These are phyloP conservation scores for Pomatostomus ruficeps DNA, from an alignment of 2,113 vertebrate species.

Conservation along the genomic window DNA sequence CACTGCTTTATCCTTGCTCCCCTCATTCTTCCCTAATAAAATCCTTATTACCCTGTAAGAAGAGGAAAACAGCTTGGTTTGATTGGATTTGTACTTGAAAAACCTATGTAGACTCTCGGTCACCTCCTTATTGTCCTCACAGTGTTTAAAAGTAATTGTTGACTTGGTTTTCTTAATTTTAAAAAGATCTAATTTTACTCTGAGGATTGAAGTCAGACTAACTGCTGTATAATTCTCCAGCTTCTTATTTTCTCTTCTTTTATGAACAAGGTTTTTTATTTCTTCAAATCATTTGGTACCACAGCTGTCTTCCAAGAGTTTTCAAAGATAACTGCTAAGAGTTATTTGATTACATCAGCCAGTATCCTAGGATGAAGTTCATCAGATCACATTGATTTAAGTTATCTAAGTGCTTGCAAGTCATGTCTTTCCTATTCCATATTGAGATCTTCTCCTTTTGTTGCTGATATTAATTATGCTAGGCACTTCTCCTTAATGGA, in stretches of 20 bases:
- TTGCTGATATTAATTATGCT: conserved; percentile 38
- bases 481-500: conserved; percentile 12
- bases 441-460: neutral
- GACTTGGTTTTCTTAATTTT: neutral
- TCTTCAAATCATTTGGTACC: neutral
- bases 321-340: neutral
- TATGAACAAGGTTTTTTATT: neutral
- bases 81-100: neutral
- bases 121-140: neutral
- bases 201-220: neutral
- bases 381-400: conserved; percentile 9
- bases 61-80: neutral
- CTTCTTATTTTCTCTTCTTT: neutral
- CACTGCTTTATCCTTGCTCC: neutral
- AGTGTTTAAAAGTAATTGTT: neutral
- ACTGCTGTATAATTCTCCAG: neutral
- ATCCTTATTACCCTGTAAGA: neutral
- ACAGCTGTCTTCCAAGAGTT: neutral
- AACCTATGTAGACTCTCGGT: neutral
- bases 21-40: neutral
- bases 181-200: neutral
- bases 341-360: conserved; percentile 14
- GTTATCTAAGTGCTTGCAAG: neutral
- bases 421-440: neutral
- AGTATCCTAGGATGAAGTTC: neutral